Percentiles rank a stretch among this genome's conserved stretches.
Conservation (phyloP, 2,888 invertebrate species). For the Salpingus planirostris region DNA sequence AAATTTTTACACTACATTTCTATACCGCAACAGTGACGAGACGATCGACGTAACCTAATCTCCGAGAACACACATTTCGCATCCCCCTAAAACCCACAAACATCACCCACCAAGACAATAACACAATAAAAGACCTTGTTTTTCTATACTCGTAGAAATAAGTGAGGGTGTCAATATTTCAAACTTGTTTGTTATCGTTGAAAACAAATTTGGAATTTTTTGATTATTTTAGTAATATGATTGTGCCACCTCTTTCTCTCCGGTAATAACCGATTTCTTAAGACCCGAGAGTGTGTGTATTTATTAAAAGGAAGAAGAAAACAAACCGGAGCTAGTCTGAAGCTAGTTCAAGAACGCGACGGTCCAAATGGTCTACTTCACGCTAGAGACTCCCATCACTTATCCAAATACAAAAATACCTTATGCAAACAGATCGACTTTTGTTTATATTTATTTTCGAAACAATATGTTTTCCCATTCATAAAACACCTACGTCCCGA, state of each 20-base stretch:
- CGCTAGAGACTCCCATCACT: slow-evolving; percentile 6
- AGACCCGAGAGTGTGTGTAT: slow-evolving; percentile 34
- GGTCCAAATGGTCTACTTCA: slow-evolving; percentile 9
- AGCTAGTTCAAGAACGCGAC: no score
- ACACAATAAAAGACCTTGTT: no score
- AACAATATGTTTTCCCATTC: background rate
- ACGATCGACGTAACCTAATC: slow-evolving; percentile 25
- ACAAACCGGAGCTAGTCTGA: slow-evolving; percentile 21
- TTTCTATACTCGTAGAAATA: no score
- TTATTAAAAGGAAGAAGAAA: slow-evolving; percentile 30
- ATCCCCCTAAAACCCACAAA: no score
- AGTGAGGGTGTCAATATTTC: no score
- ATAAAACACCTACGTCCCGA: background rate
- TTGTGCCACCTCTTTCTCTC: slow-evolving; percentile 27
- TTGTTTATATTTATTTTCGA: slow-evolving; percentile 22
- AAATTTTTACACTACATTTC: slow-evolving; percentile 18
- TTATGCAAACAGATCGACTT: slow-evolving; percentile 25
- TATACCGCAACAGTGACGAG: slow-evolving; percentile 22
- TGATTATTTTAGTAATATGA: no score
- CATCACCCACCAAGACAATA: no score
- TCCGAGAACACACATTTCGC: no score
- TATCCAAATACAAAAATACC: slow-evolving; percentile 24
- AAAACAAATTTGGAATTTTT: no score
- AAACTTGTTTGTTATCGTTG: no score
- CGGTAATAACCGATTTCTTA: no score